A percentile compares a stretch with the other conserved stretches of the same genome.
Conservation (phyloP, 2,888 invertebrate species). For the Boloria euphrosyne region DNA sequence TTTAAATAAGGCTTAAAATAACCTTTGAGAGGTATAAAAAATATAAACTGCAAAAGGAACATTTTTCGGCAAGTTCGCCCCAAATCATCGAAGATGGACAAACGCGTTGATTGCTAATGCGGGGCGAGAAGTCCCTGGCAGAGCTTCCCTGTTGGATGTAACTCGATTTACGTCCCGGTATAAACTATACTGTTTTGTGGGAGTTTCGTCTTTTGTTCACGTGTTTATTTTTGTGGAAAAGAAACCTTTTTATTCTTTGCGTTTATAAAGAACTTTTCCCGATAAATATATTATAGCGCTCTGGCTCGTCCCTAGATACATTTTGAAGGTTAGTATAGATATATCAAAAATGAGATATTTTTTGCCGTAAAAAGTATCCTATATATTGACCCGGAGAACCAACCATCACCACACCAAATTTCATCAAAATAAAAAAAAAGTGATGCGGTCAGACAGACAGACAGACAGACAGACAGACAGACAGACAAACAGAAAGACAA, state of each 20-base stretch:
- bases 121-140: conserved; percentile 26
- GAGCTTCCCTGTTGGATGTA: conserved; percentile 8
- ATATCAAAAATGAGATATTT: too few species aligned
- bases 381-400: too few species aligned
- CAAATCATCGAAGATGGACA: conserved; percentile 48
- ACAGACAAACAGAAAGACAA: too few species aligned
- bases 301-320: too few species aligned
- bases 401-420: too few species aligned
- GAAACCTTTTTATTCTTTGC: not conserved
- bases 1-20: not conserved
- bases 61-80: conserved; percentile 27
- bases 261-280: too few species aligned
- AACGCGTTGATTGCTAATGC: conserved; percentile 52
- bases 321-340: too few species aligned
- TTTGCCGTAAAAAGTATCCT: too few species aligned
- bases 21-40: not conserved
- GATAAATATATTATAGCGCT: too few species aligned
- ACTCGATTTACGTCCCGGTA: conserved; percentile 20
- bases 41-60: not conserved
- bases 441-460: too few species aligned
- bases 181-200: conserved; percentile 1
- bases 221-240: not conserved
- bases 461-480: too few species aligned
- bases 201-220: not conserved
- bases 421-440: too few species aligned